Conservation (phyloP, 2,797 vertebrate species). For the Callimico goeldii region DNA sequence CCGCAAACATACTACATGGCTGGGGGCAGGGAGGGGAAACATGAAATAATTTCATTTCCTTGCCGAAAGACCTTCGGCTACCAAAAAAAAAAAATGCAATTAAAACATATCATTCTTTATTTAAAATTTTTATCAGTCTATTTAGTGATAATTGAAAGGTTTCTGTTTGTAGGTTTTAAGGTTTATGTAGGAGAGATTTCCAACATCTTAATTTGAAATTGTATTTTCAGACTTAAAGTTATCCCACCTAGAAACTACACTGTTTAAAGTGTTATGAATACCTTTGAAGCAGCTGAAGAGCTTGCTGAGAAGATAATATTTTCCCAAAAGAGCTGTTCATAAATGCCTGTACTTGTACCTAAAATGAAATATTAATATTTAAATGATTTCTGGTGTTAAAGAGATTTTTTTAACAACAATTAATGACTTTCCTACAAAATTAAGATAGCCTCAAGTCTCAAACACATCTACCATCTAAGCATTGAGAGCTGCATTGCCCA, state of each 20-base stretch:
- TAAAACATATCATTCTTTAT: not conserved
- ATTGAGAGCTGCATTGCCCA: not conserved
- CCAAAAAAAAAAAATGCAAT: not conserved
- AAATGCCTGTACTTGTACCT: conserved; percentile 88
- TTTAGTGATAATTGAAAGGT: conserved; percentile 26
- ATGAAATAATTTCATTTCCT: conserved; percentile 33
- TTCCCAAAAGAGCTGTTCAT: conserved; percentile 87
- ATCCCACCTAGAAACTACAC: not conserved
- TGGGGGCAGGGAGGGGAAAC: not conserved
- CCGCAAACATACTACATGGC: not conserved
- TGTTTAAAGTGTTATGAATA: conserved; percentile 67
- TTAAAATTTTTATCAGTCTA: conserved; percentile 28
- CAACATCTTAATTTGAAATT: conserved; percentile 20
- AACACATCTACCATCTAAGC: not conserved
- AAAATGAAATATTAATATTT: conserved; percentile 61
- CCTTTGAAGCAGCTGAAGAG: conserved; percentile 88
- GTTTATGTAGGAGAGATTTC: not conserved
- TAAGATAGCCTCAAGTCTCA: conserved; percentile 15
- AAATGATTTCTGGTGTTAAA: not conserved
- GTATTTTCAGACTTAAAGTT: conserved; percentile 17
- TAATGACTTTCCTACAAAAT: not conserved
- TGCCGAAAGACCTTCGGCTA: not conserved
- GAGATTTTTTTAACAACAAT: conserved; percentile 27
- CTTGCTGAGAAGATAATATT: conserved; percentile 87
- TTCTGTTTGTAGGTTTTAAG: not conserved